phyloP scores from a whole-genome alignment of 2,888 invertebrate genomes.

The Euzetes globulus region DNA sequence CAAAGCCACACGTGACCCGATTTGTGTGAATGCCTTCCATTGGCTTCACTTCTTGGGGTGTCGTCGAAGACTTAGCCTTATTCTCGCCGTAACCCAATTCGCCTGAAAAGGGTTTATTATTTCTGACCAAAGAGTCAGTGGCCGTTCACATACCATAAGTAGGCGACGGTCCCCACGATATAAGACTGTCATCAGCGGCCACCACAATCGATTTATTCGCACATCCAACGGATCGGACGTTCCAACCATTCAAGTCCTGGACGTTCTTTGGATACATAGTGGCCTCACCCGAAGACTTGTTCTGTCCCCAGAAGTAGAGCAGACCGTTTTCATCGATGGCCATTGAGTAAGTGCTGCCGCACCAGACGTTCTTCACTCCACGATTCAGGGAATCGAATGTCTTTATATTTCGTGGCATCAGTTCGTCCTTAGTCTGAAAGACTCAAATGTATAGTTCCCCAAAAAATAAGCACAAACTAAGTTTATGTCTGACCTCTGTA shows the following conservation, averaged over 20 bases:
- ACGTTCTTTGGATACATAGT: conserved; percentile 95
- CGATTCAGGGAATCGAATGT: conserved; percentile 68
- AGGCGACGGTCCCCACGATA: conserved; percentile 89
- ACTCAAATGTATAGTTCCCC: not conserved
- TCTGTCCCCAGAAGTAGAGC: conserved; percentile 78
- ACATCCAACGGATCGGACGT: conserved; percentile 72
- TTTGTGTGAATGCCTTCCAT: conserved; percentile 65
- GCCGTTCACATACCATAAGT: conserved; percentile 90
- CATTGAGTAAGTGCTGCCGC: conserved; percentile 78
- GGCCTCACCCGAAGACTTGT: conserved; percentile 83
- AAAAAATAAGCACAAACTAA: not conserved
- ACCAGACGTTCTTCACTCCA: conserved; percentile 66
- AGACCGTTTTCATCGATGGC: conserved; percentile 68
- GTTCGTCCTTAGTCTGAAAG: conserved; percentile 73
- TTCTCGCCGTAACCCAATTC: conserved; percentile 69
- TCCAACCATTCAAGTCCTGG: conserved; percentile 89
- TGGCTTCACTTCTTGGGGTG: conserved; percentile 71
- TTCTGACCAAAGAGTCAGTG: too few relatives aligned
- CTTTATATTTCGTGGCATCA: conserved; percentile 74
- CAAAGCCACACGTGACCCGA: conserved; percentile 72
- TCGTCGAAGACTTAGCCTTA: conserved; percentile 69
- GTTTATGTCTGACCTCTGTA: conserved; percentile 55
- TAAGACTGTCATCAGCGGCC: conserved; percentile 79
- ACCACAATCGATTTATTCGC: conserved; percentile 70
- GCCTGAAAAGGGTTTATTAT: too few relatives aligned